Conservation (phyloP, 2,113 vertebrate species). For the Piaya cayana region DNA sequence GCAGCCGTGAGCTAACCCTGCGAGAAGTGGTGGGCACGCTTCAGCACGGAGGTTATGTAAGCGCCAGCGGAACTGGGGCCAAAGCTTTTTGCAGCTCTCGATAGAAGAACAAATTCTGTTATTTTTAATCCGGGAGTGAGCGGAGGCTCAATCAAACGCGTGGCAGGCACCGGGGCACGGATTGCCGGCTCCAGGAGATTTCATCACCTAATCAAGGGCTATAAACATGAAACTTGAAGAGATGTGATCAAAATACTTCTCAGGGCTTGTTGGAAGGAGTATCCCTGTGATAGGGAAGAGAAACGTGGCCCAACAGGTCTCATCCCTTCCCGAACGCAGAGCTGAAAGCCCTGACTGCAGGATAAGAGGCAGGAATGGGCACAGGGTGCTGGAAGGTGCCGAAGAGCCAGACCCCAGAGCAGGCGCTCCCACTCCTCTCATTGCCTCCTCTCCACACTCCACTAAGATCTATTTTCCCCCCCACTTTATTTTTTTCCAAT, state of each 20-base stretch:
- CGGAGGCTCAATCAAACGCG: neutral
- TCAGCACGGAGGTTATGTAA: neutral
- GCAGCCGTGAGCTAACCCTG: neutral
- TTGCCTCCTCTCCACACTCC: accelerated
- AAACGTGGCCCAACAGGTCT: neutral
- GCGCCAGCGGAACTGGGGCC: neutral
- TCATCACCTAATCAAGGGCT: constrained; percentile 38
- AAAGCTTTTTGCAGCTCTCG: neutral
- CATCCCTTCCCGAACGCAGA: accelerated
- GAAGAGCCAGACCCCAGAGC: neutral
- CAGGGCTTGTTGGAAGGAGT: neutral
- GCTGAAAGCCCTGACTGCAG: neutral
- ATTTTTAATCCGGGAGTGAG: constrained; percentile 1
- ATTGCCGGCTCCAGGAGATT: neutral
- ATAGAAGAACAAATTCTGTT: neutral
- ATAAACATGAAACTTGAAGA: neutral
- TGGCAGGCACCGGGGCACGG: neutral
- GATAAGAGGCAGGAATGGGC: neutral
- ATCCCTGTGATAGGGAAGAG: neutral
- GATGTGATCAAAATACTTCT: accelerated
- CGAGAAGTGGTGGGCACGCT: neutral
- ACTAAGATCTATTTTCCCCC: neutral
- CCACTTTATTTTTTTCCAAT: neutral
- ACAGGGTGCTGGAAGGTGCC: neutral
- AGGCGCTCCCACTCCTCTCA: neutral